phyloP scores from a whole-genome alignment of 2,797 vertebrate genomes.

The Cyclopterus lumpus region DNA sequence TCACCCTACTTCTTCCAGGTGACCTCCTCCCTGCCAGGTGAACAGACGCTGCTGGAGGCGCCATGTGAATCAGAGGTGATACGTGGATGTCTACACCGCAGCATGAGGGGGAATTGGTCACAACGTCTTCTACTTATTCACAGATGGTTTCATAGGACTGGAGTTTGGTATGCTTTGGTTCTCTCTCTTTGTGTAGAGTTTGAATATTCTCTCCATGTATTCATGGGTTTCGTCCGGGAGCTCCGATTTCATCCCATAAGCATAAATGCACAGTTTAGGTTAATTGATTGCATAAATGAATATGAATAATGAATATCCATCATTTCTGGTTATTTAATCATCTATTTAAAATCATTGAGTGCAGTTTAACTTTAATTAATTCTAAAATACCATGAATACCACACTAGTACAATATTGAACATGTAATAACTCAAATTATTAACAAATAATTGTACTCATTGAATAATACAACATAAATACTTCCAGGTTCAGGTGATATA shows the following conservation, averaged over 20 bases:
- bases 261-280: background rate
- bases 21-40: background rate
- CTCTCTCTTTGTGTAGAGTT: conserved; percentile 11
- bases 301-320: background rate
- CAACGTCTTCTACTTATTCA: background rate
- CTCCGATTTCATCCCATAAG: background rate
- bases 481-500: too few species aligned
- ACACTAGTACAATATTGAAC: background rate
- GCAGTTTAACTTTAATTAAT: background rate
- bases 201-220: conserved; percentile 3
- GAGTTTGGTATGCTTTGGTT: background rate
- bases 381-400: background rate
- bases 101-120: background rate
- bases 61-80: background rate
- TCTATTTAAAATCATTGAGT: background rate
- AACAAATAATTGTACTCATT: too few species aligned
- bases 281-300: background rate
- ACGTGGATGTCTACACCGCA: background rate
- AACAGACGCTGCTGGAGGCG: background rate
- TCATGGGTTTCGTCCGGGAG: background rate
- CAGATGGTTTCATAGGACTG: background rate
- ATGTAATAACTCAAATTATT: background rate
- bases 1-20: background rate
- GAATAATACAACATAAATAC: too few species aligned
- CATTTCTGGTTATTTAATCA: background rate